These are phyloP conservation scores for Pelecanoides urinatrix DNA, from an alignment of 2,113 vertebrate species.

Conservation along the genomic window DNA sequence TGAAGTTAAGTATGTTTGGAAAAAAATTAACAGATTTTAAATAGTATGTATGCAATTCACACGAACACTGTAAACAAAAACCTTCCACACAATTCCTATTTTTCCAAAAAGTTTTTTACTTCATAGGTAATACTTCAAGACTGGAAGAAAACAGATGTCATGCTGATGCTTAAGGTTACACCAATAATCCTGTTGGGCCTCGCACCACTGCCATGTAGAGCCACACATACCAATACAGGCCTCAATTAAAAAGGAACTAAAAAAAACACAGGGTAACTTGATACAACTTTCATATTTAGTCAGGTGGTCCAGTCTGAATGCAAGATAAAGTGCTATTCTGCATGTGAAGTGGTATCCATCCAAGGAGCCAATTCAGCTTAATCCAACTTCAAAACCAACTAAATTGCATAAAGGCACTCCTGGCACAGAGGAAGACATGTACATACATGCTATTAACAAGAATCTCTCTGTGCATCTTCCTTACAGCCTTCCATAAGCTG, in stretches of 20 bases:
- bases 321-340: neutral
- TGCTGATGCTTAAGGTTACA: neutral
- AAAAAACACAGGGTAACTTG: neutral
- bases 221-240: neutral
- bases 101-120: neutral
- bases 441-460: neutral
- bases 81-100: neutral
- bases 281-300: neutral
- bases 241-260: neutral
- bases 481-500: neutral
- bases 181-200: neutral
- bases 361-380: neutral
- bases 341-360: neutral
- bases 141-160: neutral
- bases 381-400: neutral
- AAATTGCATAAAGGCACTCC: neutral
- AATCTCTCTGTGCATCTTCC: neutral
- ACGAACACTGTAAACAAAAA: neutral
- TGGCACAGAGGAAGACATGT: accelerated
- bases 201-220: accelerated
- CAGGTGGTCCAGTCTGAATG: neutral
- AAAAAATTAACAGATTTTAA: neutral
- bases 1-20: neutral
- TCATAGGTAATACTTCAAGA: neutral
- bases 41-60: neutral